These are phyloP conservation scores for Temnothorax ravouxi DNA, from an alignment of 2,888 invertebrate genomes.

Conservation along the genomic window DNA sequence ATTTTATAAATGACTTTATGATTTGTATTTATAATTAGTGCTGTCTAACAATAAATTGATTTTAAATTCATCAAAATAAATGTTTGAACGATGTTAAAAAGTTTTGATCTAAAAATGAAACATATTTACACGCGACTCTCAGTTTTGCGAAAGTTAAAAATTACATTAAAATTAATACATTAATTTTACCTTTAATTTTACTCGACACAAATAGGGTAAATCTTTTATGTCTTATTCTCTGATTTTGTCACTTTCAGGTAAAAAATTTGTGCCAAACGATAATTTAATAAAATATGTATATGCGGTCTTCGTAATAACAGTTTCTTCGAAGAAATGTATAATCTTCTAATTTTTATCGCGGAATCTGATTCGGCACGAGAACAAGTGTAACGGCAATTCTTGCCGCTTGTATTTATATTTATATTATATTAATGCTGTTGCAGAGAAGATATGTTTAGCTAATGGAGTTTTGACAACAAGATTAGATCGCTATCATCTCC, in stretches of 20 bases:
- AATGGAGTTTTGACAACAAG: not conserved
- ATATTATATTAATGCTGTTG: not conserved
- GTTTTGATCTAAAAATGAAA: no score
- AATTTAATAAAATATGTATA: not conserved
- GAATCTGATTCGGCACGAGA: not conserved
- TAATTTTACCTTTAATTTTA: not conserved
- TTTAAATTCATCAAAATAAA: no score
- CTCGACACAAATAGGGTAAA: not conserved
- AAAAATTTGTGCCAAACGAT: not conserved
- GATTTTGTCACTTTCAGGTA: not conserved
- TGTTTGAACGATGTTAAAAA: no score
- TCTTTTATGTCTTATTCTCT: not conserved
- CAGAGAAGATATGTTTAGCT: not conserved
- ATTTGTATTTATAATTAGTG: no score
- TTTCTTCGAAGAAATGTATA: not conserved
- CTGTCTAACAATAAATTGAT: no score
- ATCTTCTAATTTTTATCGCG: not conserved
- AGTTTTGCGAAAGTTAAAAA: not conserved
- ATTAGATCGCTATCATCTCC: constrained; percentile 17
- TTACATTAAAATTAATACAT: not conserved
- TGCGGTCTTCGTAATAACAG: not conserved
- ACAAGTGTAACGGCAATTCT: not conserved
- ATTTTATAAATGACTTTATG: no score
- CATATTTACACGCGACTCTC: no score
- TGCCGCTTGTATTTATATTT: not conserved